These are phyloP conservation scores for Drosophila murphyi DNA, from an alignment of 1,140 invertebrate species.

Conservation along the genomic window DNA sequence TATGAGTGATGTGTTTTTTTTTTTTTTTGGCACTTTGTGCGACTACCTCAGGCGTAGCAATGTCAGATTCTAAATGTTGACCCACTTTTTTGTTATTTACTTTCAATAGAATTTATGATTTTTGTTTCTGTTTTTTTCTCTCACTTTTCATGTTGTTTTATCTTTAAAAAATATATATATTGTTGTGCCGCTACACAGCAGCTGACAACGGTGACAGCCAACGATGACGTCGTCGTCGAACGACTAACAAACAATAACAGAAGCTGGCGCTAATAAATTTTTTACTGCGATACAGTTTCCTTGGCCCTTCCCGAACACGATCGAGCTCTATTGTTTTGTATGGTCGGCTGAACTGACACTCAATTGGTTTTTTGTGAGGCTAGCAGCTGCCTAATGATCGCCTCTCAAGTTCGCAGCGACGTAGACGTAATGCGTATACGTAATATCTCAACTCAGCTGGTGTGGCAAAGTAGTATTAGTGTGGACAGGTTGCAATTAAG, in stretches of 20 bases:
- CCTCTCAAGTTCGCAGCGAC: conserved; percentile 30
- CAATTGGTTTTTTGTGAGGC: conserved; percentile 57
- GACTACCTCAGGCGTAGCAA: conserved; percentile 50
- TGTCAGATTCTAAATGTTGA: conserved; percentile 42
- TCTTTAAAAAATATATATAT: conserved; percentile 14
- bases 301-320: background rate
- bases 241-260: conserved; percentile 21
- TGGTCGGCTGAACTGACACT: conserved; percentile 25
- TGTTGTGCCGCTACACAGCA: conserved; percentile 53
- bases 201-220: conserved; percentile 56
- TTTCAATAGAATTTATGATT: conserved; percentile 74
- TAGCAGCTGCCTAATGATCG: conserved; percentile 49
- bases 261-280: conserved; percentile 65
- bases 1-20: conserved; percentile 65
- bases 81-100: conserved; percentile 71
- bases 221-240: conserved; percentile 53
- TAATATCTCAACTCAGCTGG: conserved; percentile 39
- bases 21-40: conserved; percentile 7
- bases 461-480: conserved; percentile 19
- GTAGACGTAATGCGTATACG: conserved; percentile 55
- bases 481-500: conserved; percentile 46
- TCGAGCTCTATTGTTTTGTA: conserved; percentile 52
- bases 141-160: conserved; percentile 29
- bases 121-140: conserved; percentile 1
- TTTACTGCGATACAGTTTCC: conserved; percentile 36